Evolutionary conservation across 2,888 invertebrate genomes (phyloP).

Genomic region (Aricia artaxerxes): DNA sequence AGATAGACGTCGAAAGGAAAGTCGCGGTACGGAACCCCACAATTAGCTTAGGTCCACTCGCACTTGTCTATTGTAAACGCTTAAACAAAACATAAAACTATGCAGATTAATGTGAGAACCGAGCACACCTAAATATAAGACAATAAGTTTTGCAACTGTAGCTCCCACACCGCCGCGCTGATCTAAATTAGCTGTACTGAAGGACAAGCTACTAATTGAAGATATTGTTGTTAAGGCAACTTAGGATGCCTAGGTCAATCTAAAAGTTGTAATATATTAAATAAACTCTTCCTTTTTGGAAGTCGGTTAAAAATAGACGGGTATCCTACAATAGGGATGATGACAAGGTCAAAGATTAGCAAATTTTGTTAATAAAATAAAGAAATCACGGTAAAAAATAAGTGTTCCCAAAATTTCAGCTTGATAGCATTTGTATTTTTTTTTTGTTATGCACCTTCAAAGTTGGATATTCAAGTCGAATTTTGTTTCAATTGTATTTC

Average conservation of each 20-base stretch:
- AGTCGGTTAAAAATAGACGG: no score
- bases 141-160: constrained; percentile 24
- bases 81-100: constrained; percentile 18
- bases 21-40: not conserved
- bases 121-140: constrained; percentile 24
- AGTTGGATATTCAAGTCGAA: no score
- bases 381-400: no score
- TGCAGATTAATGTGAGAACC: constrained; percentile 26
- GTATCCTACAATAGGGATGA: no score
- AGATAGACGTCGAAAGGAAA: not conserved
- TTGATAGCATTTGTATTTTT: no score
- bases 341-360: no score
- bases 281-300: no score
- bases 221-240: not conserved
- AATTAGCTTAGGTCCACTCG: not conserved
- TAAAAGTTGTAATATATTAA: not conserved
- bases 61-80: constrained; percentile 1
- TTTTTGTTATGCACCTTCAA: no score
- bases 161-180: constrained; percentile 21
- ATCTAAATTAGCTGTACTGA: constrained; percentile 17
- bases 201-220: constrained; percentile 13
- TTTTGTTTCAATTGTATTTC: no score
- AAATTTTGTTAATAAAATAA: no score
- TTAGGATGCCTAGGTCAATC: not conserved
- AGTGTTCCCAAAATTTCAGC: no score